Evolutionary conservation across 1,140 invertebrate genomes (phyloP).

Genomic region (Monochamus saltuarius): DNA sequence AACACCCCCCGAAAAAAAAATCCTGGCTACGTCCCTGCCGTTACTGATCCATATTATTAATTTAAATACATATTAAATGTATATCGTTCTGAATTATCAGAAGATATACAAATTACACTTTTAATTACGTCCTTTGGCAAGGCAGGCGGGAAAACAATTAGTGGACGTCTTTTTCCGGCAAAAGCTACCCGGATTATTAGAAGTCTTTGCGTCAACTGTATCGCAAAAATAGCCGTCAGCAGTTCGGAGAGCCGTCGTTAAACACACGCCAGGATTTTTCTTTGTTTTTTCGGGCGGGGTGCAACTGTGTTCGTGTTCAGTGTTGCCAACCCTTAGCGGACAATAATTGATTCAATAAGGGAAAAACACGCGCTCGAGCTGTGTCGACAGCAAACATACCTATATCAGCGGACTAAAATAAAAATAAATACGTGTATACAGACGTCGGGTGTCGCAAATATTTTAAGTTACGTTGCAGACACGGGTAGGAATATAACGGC

Average conservation of each 20-base stretch:
- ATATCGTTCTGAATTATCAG: no score
- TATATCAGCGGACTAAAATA: constrained; percentile 44
- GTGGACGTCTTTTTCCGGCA: not conserved
- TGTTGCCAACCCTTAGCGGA: constrained; percentile 47
- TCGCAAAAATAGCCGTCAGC: constrained; percentile 20
- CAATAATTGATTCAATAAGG: constrained; percentile 50
- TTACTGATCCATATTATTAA: no score
- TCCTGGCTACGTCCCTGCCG: no score
- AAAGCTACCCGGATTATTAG: constrained; percentile 4
- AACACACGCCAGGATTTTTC: constrained; percentile 39
- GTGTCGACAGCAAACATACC: constrained; percentile 44
- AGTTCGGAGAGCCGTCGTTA: constrained; percentile 26
- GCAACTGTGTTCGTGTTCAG: constrained; percentile 35
- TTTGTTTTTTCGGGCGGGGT: constrained; percentile 30
- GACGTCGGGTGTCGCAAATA: constrained; percentile 5
- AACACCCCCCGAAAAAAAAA: no score
- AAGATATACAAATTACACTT: no score
- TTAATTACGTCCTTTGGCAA: no score
- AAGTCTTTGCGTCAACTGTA: constrained; percentile 13
- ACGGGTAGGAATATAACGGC: no score
- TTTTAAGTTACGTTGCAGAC: not conserved
- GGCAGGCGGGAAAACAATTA: no score
- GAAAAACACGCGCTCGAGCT: constrained; percentile 43
- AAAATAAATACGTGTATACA: constrained; percentile 38
- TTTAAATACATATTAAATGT: no score